Conservation (phyloP, 2,113 vertebrate species). For the Progne subis region DNA sequence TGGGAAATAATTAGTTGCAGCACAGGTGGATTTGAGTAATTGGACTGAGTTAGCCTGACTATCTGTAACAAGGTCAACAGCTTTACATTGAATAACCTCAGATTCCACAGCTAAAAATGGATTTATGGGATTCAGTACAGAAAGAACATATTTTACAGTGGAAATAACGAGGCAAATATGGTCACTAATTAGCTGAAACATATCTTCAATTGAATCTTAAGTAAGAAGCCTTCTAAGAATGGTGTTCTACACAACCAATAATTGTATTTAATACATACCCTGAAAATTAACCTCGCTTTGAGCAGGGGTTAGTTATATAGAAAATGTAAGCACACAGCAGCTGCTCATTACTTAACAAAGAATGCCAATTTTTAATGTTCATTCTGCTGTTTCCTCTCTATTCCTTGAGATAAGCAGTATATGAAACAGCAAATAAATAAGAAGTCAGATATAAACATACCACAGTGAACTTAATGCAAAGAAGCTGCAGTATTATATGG, state of each 20-base stretch:
- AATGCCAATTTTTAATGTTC: neutral
- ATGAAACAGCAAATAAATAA: neutral
- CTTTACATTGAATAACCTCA: neutral
- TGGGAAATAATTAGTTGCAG: neutral
- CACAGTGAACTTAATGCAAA: neutral
- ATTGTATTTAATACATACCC: neutral
- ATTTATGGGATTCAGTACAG: neutral
- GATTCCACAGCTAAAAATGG: neutral
- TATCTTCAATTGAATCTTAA: neutral
- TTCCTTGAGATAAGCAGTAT: neutral
- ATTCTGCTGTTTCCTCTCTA: neutral
- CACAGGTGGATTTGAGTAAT: neutral
- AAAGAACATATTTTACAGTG: neutral
- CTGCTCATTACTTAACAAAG: neutral
- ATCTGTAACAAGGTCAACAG: neutral
- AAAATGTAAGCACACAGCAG: neutral
- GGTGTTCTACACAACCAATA: neutral
- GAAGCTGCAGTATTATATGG: neutral
- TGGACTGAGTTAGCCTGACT: neutral
- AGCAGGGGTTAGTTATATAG: neutral
- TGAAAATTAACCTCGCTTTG: neutral
- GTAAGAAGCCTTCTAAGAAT: neutral
- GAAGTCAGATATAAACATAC: neutral
- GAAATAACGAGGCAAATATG: neutral
- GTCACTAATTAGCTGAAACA: neutral